Conservation (phyloP, 1,140 invertebrate genomes). For the Carposina sasakii region DNA sequence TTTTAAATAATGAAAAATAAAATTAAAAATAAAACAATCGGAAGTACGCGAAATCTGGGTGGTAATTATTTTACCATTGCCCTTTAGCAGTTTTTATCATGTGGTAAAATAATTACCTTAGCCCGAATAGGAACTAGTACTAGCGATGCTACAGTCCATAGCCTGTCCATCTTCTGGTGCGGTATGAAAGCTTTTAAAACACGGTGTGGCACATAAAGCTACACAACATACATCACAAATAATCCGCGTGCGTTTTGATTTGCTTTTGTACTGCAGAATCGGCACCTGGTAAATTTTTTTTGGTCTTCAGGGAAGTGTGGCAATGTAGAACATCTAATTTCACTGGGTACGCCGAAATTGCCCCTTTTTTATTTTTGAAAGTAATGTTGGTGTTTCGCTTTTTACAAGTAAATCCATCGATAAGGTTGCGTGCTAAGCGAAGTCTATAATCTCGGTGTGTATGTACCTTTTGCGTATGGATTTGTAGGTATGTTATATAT, state of each 20-base stretch:
- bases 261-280: slow-evolving; percentile 1
- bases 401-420: not conserved
- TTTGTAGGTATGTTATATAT: slow-evolving; percentile 1
- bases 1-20: too few species aligned
- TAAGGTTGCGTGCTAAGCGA: not conserved
- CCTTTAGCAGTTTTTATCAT: too few species aligned
- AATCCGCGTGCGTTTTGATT: not conserved
- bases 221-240: slow-evolving; percentile 1
- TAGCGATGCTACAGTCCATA: too few species aligned
- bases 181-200: slow-evolving; percentile 2
- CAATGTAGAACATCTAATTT: not conserved
- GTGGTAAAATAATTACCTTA: too few species aligned
- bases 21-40: too few species aligned
- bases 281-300: not conserved
- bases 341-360: not conserved
- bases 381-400: not conserved
- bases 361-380: slow-evolving; percentile 9
- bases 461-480: not conserved
- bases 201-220: slow-evolving; percentile 4
- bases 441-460: not conserved
- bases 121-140: too few species aligned
- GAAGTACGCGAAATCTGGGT: too few species aligned
- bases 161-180: too few species aligned
- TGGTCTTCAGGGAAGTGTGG: not conserved
- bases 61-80: too few species aligned